These are phyloP conservation scores for Fulica atra DNA, from an alignment of 2,113 vertebrate genomes.

Conservation along the genomic window DNA sequence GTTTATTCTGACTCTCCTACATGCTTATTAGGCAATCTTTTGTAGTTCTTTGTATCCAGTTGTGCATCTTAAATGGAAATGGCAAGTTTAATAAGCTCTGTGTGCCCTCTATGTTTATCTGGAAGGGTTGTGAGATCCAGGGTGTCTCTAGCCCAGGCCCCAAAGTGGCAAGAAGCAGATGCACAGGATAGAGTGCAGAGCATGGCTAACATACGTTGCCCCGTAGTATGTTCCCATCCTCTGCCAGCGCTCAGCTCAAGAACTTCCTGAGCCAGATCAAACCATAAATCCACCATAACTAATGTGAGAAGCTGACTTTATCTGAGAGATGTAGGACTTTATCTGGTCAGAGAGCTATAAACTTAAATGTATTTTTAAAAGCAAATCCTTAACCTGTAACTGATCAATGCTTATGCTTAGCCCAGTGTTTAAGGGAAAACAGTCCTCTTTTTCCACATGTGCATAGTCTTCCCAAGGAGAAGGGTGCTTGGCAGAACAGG, in stretches of 20 bases:
- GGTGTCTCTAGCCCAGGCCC: not conserved
- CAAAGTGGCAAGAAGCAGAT: not conserved
- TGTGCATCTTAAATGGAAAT: not conserved
- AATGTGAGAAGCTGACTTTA: not conserved
- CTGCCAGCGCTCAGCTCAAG: not conserved
- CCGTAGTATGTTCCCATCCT: not conserved
- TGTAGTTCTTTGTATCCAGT: not conserved
- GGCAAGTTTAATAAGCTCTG: not conserved
- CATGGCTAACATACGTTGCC: not conserved
- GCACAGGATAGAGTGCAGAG: not conserved
- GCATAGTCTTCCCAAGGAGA: not conserved
- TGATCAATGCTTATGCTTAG: not conserved
- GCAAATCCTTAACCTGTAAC: not conserved
- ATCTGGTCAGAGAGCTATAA: not conserved
- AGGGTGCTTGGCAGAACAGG: not conserved
- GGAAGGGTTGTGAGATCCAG: not conserved
- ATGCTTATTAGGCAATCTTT: not conserved
- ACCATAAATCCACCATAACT: not conserved
- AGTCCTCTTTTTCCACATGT: not conserved
- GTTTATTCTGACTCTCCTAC: not conserved
- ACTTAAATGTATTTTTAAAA: not conserved
- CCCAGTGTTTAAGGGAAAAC: not conserved
- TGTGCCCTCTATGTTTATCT: not conserved
- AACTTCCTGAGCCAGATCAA: not conserved
- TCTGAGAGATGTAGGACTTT: not conserved